Evolutionary conservation across 2,113 vertebrate genomes (phyloP), one percentile per base, ranked within the genome.

Genomic region (Nettapus auritus): DNA sequence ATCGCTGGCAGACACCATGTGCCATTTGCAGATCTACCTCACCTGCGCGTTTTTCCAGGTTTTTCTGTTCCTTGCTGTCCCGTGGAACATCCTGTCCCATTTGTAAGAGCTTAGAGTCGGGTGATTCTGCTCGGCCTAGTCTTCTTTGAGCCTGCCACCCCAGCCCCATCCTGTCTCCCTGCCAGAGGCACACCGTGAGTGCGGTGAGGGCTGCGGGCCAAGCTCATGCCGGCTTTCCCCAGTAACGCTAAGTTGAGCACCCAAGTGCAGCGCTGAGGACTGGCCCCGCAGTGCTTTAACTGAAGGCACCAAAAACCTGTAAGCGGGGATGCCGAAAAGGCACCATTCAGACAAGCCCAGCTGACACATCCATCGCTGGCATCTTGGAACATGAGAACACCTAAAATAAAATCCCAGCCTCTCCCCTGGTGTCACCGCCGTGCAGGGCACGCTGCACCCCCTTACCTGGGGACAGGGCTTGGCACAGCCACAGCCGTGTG

Each of bases 1-100:
- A 4, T 26, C 29, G 34, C 25, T 33, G 78, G 89, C 38, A 71
- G 56, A 86, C 4, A 4, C 57, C 62, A 53, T 0, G 3, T 90
- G 79, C 88, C 63, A 66, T 86, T 90, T 90, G 55, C 40, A n/a
- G 71, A 85, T 76, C 89, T 96, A 88, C 95, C 95, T 96, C 95
- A 94, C 59, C 84, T 74, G 70, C 62, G 11, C 53, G 11, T 88
- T 53, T 80, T 69, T 59, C 83, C 1, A 3, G 33, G 34, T 56
- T 57, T 63, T 63, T 82, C 50, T 34, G 53, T 71, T 79, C 38
- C 29, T 73, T 64, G 48, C 21, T 44, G 64, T 75, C 38, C 42
- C 69, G 33, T 67, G 44, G 69, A 29, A 63, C 55, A 64, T 40
- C 38, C 50, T 29, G 23, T 11, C 12, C 19, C 13, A 40, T 50